Evolutionary conservation across 92 coral and sea anemone species (phyloP).

Genomic region (Siderastrea siderea): DNA sequence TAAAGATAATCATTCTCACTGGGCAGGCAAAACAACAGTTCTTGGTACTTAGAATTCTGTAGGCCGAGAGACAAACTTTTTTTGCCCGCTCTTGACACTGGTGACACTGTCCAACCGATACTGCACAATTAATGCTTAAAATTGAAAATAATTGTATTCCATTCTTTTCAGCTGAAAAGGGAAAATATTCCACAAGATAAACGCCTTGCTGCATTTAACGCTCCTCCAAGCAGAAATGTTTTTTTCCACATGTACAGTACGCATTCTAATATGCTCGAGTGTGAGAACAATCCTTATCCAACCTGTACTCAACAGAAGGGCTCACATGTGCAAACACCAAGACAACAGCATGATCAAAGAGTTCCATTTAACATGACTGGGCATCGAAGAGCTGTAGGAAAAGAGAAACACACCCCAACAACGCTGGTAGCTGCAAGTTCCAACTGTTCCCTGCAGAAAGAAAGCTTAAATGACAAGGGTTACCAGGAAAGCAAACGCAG

Average conservation of each 20-base stretch:
- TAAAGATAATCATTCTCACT: too few species aligned
- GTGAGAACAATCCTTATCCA: background rate
- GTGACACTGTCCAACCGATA: too few species aligned
- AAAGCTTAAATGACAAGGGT: background rate
- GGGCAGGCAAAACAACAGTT: too few species aligned
- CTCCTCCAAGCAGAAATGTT: background rate
- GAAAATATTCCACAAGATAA: background rate
- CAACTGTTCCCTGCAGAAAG: background rate
- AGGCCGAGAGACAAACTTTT: too few species aligned
- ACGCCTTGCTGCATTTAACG: background rate
- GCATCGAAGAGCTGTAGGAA: background rate
- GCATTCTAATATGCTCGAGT: background rate
- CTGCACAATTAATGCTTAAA: background rate
- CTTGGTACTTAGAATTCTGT: too few species aligned
- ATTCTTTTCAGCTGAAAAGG: slow-evolving; percentile 10
- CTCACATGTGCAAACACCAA: background rate
- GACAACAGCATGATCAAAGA: slow-evolving; percentile 13
- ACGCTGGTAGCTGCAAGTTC: background rate
- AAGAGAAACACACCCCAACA: background rate
- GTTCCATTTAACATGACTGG: slow-evolving; percentile 8
- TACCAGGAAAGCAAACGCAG: slow-evolving; percentile 40
- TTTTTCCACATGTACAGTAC: slow-evolving; percentile 28
- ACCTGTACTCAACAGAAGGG: background rate
- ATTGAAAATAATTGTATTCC: background rate
- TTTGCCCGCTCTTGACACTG: too few species aligned